Evolutionary conservation across 2,888 invertebrate genomes (phyloP), one percentile per base, ranked within the genome.

Genomic region (Chorisops tibialis): DNA sequence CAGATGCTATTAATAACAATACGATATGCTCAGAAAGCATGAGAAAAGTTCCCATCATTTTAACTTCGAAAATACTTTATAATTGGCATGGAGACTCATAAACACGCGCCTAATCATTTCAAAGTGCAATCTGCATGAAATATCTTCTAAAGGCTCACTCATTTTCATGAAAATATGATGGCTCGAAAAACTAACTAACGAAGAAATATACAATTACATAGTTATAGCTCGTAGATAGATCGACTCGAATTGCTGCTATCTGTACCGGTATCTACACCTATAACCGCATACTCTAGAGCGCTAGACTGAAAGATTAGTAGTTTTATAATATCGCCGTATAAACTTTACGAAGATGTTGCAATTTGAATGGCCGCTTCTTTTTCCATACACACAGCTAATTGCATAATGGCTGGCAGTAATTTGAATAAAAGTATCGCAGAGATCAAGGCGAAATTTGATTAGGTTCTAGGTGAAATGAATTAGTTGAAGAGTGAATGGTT

Each of bases 21-120:
- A 48, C 48, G 48, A 48, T 48, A 21, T 48, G 48, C 48, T 48
- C 48, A n/a, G 22, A 22, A 48, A 48, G 21, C 39, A 54, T 39
- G 52, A 22, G 41, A 54, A 54, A 41, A 39, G 21, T 54, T 54
- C 52, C 39, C 41, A 39, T 54, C 41, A 54, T 41, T 21, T 54
- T 38, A 37, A 54, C 41, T 39, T 12, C 41, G 21, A 54, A 38
- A 56, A 56, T 24, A 18, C 41, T 45, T 56, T 45, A 45, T 63
- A 63, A 63, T 63, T 63, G 54, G 63, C 59, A 60, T 63, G 59
- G 24, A 63, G 35, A 39, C 49, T 47, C 22, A 50, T 50, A 59
- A 59, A 63, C 63, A 63, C 60, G 63, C 54, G 60, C 39, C 45
- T 56, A 56, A 56, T 45, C 12, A 56, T 56, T 54, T 37, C 37